Conservation (phyloP, 2,113 vertebrate genomes). For the Benitochromis conjunctus region DNA sequence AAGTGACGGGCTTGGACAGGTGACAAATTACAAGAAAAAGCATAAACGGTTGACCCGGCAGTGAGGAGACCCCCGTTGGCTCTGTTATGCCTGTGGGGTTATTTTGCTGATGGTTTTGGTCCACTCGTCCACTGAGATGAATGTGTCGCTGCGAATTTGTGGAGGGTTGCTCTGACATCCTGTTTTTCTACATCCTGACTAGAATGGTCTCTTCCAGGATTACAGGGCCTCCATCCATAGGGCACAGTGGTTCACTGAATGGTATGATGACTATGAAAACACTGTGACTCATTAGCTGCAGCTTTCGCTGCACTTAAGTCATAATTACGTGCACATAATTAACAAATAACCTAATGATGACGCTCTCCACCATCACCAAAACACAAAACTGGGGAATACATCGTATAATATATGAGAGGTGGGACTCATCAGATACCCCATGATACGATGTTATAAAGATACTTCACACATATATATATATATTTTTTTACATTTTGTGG, state of each 20-base stretch:
- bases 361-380: background rate
- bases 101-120: background rate
- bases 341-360: background rate
- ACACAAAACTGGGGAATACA: background rate
- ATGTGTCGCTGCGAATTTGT: background rate
- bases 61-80: background rate
- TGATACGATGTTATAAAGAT: background rate
- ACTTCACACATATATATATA: background rate
- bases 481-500: background rate
- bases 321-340: background rate
- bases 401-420: background rate
- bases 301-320: background rate
- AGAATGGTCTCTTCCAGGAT: background rate
- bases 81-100: background rate
- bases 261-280: background rate
- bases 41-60: background rate
- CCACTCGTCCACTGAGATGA: background rate
- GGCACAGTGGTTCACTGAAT: background rate
- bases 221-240: background rate
- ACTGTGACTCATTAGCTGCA: background rate
- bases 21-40: background rate
- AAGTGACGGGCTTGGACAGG: background rate
- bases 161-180: background rate
- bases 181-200: background rate
- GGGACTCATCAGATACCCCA: background rate